Percentiles rank a stretch among this genome's conserved stretches.
These are phyloP conservation scores for Hymenochirus boettgeri DNA, from an alignment of 2,113 vertebrate genomes.

Conservation along the genomic window DNA sequence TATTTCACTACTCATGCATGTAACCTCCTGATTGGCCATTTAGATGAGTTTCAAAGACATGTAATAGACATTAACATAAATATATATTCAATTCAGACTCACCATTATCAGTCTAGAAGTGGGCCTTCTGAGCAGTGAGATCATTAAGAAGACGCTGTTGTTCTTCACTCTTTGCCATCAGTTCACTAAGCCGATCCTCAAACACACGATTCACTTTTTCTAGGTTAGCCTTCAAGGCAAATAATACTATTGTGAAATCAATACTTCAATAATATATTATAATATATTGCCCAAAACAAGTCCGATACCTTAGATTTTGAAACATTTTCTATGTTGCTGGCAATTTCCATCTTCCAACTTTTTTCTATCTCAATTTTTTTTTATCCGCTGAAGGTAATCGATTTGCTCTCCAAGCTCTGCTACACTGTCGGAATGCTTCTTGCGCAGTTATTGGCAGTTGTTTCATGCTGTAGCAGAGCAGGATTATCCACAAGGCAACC, in stretches of 20 bases:
- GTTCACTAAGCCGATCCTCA: constrained; percentile 86
- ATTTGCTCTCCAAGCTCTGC: constrained; percentile 86
- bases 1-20: too few species aligned
- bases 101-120: constrained; percentile 78
- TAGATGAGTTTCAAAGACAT: too few species aligned
- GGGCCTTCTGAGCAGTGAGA: constrained; percentile 73
- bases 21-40: too few species aligned
- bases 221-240: constrained; percentile 65
- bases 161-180: constrained; percentile 83
- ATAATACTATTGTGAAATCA: too few species aligned
- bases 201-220: constrained; percentile 83
- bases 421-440: constrained; percentile 79
- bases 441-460: constrained; percentile 66
- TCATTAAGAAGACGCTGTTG: constrained; percentile 62
- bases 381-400: constrained; percentile 81
- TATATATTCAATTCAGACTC: too few species aligned
- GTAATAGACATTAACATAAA: too few species aligned
- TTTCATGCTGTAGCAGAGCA: constrained; percentile 78
- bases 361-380: constrained; percentile 94
- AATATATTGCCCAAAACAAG: too few species aligned
- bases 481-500: too few species aligned
- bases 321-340: constrained; percentile 75
- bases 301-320: constrained; percentile 71
- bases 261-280: neutral
- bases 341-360: constrained; percentile 85